phyloP scores from a whole-genome alignment of 2,113 vertebrate genomes.

The Oryzias woworae region DNA sequence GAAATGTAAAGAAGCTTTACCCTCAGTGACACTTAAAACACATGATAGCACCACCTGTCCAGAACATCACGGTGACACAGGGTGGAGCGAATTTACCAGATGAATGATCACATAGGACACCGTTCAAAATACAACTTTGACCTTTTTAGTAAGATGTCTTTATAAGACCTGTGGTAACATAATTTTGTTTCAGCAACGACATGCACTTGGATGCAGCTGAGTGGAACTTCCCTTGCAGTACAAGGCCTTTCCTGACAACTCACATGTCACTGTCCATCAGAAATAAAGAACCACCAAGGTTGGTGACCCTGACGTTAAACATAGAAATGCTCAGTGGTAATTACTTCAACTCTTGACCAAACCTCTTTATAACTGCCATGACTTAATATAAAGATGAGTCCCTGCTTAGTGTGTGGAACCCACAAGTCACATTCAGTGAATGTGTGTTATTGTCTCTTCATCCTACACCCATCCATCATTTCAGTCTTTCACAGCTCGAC shows the following conservation, averaged over 20 bases:
- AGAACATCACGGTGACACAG: slow-evolving; percentile 23
- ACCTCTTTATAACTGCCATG: slow-evolving; percentile 37
- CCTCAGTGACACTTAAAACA: slow-evolving; percentile 54
- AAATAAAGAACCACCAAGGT: slow-evolving; percentile 22
- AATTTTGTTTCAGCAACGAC: slow-evolving; percentile 3
- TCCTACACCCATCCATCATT: slow-evolving; percentile 72
- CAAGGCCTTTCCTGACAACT: slow-evolving; percentile 18
- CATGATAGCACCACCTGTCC: slow-evolving; percentile 54
- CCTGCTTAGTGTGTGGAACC: slow-evolving; percentile 20
- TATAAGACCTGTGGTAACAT: slow-evolving; percentile 15
- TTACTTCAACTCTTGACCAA: slow-evolving; percentile 27
- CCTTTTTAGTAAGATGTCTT: background rate
- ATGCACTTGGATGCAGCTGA: background rate
- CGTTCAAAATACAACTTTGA: slow-evolving; percentile 5
- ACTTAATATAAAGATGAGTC: slow-evolving; percentile 36
- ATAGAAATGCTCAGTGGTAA: slow-evolving; percentile 41
- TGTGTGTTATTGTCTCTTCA: slow-evolving; percentile 48
- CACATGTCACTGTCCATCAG: slow-evolving; percentile 50
- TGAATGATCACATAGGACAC: background rate
- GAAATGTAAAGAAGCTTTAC: slow-evolving; percentile 59
- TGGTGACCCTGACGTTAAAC: slow-evolving; percentile 49
- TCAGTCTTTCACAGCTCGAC: slow-evolving; percentile 64
- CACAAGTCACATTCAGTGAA: slow-evolving; percentile 12
- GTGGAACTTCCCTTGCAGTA: background rate
- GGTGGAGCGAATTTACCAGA: background rate